Conservation (phyloP, 2,797 vertebrate genomes). For the Chaunax sp. region DNA sequence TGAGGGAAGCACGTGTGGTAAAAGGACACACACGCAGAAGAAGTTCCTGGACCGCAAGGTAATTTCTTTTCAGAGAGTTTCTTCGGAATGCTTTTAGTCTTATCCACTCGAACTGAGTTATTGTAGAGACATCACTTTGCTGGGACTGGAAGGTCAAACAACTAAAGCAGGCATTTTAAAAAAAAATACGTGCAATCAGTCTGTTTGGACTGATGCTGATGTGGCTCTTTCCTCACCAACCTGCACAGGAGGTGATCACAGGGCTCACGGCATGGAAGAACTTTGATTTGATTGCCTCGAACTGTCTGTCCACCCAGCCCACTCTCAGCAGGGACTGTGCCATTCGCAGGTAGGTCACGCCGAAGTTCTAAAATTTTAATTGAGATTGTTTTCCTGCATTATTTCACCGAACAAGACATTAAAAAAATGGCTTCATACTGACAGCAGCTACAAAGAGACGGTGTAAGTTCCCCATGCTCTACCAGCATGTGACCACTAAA, state of each 20-base stretch:
- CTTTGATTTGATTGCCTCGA: conserved; percentile 76
- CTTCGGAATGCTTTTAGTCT: conserved; percentile 16
- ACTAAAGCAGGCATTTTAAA: neutral
- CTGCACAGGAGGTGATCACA: conserved; percentile 87
- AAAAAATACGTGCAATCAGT: rapidly evolving
- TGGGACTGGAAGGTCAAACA: neutral
- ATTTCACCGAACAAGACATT: neutral
- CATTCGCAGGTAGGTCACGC: conserved; percentile 78
- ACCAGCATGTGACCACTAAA: neutral
- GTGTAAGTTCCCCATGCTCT: conserved; percentile 16
- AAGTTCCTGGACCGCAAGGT: conserved; percentile 86
- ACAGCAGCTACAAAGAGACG: conserved; percentile 15
- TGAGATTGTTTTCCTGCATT: neutral
- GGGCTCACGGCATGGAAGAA: conserved; percentile 89
- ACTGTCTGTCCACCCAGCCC: conserved; percentile 61
- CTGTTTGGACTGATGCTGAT: neutral
- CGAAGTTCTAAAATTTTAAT: neutral
- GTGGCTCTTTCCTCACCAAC: conserved; percentile 1
- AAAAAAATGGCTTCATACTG: neutral
- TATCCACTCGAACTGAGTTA: neutral
- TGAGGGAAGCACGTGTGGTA: conserved; percentile 55
- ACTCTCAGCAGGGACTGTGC: conserved; percentile 38
- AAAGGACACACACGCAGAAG: conserved; percentile 79
- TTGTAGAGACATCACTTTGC: neutral
- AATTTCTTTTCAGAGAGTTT: conserved; percentile 20